Base-by-base conservation (phyloP, 2,113 vertebrate genomes). In the Clarias macrocephalus region DNA sequence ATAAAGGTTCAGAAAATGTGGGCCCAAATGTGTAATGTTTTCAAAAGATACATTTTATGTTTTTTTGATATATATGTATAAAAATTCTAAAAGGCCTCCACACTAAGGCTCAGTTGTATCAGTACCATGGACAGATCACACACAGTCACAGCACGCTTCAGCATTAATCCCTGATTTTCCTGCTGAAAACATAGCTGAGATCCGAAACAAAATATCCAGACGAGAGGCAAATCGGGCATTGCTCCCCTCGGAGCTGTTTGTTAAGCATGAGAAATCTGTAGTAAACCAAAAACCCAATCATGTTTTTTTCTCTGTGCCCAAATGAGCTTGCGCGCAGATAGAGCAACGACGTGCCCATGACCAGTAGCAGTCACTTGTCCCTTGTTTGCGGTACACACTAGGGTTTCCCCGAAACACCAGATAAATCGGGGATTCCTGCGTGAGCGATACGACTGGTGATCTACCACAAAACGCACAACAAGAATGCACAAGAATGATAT, bases 101-200 rank as follows among this genome's bases (percentile, higher is more conserved):
- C 54, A 28, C 3, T 16, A 59, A 59, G 0, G 18, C 33, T 80
- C n/a, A 62, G 37, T 42, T 30, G 9, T 19, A 94, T 90, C 94
- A 96, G 95, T 54, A 95, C 95, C 95, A 93, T 90, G 94, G 95
- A 95, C 93, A 95, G 93, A 86, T 81, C 89, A 89, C 52, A 87
- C 52, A 87, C 18, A 56, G 57, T 60, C 57, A 13, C 19, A 3
- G 30, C n/a, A 62, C 4, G 11, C 30, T 62, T 62, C 21, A 81
- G 2, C 21, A 42, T 60, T 60, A 62, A 81, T 9, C 59, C 19
- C 79, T 62, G 52, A 56, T 62, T 62, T 62, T 42, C 21, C 59
- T 62, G 57, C 57, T 42, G 56, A 21, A 62, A 21, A 42, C 21
- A 13, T 33, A 60, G 28, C 16, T 80, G n/a, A 60, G 15, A 19